These are phyloP conservation scores for Psittacus erithacus DNA, from an alignment of 2,113 vertebrate species.

Conservation along the genomic window DNA sequence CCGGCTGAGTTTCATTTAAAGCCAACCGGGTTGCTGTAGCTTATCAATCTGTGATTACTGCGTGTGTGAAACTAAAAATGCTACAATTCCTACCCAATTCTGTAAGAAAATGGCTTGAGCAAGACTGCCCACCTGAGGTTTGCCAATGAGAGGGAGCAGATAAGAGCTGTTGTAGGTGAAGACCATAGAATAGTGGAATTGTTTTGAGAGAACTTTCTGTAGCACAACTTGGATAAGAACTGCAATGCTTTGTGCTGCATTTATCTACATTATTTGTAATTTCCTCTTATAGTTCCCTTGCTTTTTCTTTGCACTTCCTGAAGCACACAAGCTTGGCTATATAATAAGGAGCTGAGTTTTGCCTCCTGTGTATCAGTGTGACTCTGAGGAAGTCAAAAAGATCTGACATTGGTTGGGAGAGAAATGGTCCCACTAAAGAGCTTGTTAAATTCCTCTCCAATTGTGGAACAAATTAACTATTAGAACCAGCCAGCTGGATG, in stretches of 20 bases:
- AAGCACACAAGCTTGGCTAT: neutral
- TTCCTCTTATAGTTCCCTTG: neutral
- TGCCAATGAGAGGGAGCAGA: neutral
- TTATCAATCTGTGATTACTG: neutral
- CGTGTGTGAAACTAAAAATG: neutral
- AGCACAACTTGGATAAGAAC: neutral
- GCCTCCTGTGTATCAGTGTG: neutral
- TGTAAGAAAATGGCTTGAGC: neutral
- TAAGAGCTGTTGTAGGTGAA: neutral
- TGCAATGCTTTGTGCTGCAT: neutral
- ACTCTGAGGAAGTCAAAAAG: neutral
- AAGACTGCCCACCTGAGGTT: neutral
- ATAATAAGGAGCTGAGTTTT: neutral
- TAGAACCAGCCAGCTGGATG: neutral
- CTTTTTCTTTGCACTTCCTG: neutral
- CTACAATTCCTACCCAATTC: neutral
- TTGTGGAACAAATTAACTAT: slow-evolving; percentile 33
- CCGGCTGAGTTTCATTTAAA: neutral
- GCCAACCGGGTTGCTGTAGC: neutral
- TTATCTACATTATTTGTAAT: neutral
- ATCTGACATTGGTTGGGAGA: neutral
- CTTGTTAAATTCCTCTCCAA: neutral
- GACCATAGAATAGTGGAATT: neutral
- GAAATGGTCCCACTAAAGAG: neutral
- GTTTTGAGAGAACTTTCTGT: neutral